phyloP scores from a whole-genome alignment of 2,113 vertebrate genomes.

The Entelurus aequoreus region DNA sequence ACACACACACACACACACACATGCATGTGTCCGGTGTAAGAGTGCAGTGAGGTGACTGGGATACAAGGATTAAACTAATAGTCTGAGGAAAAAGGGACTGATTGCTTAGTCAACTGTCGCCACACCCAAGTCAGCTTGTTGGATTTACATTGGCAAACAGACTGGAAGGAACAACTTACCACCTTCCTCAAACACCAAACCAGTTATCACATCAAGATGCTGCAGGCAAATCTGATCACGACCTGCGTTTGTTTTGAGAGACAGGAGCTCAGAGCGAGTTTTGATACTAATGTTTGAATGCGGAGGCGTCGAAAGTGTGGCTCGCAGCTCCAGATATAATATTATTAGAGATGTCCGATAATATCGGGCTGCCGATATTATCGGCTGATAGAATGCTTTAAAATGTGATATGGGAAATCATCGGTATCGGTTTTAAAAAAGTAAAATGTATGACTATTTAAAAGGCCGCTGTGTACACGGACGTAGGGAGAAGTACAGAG shows the following conservation, averaged over 20 bases:
- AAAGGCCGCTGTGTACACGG: too few relatives aligned
- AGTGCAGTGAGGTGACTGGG: slow-evolving; percentile 19
- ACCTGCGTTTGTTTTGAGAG: slow-evolving; percentile 36
- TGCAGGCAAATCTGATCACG: slow-evolving; percentile 66
- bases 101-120: slow-evolving; percentile 57
- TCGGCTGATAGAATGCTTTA: too few relatives aligned
- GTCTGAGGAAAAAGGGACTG: slow-evolving; percentile 39
- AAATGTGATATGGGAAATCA: too few relatives aligned
- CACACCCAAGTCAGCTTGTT: slow-evolving; percentile 51
- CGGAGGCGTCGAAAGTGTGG: too few relatives aligned
- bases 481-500: too few relatives aligned
- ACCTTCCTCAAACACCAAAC: slow-evolving; percentile 68
- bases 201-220: slow-evolving; percentile 58
- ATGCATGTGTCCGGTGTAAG: background rate
- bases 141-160: slow-evolving; percentile 69
- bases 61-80: slow-evolving; percentile 41
- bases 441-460: too few relatives aligned
- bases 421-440: too few relatives aligned
- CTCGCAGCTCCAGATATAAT: too few relatives aligned
- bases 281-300: background rate
- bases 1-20: too few relatives aligned
- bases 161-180: slow-evolving; percentile 48
- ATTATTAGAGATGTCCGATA: too few relatives aligned
- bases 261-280: background rate
- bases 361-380: too few relatives aligned